Base-by-base conservation (phyloP, 2,888 invertebrate genomes). In the Taenaris catops region DNA sequence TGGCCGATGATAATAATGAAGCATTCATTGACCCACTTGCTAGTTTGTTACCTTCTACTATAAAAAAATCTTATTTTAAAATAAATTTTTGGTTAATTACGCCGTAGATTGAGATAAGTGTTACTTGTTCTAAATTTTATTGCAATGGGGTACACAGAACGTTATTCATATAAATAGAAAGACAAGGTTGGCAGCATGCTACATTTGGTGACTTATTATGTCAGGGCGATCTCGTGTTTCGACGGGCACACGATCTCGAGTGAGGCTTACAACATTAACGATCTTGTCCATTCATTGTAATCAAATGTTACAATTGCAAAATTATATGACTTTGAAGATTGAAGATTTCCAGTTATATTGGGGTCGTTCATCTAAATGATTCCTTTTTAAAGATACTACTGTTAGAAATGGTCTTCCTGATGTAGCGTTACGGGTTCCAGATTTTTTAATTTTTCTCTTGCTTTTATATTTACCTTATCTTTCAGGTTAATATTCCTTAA, bases 151-250 rank as follows among this genome's bases (percentile, higher is more conserved):
- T 58, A 52, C 50, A 51, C 45, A 53, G 49, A 43, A 51, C 49
- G 57, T 65, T 64, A 64, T 61, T 67, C 65, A 60, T 67, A 72
- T 63, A 63, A 59, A 73, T 74, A 78, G 71, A 72, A 67, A 70
- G 53, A 64, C 83, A 83, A 84, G 83, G 83, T 64, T 67, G 71
- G 47, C 79, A 68, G 68, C 67, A 63, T 79, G 60, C 83, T 83
- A 52, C 79, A 75, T 81, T 83, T 81, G 81, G 84, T 67, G 72
- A 67, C 75, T 23, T 31, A 31, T 71, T 67, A 73, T 83, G 81
- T 83, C 83, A 83, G 69, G 83, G 81, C 59, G 71, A 72, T 63
- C 62, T 58, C 63, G 62, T 56, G 59, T 67, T 67, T 58, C 65
- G 60, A 49, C 45, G 42, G 46, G 38, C 41, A 55, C 51, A 58